Base-by-base conservation (phyloP, 37 sponge, comb jelly and placozoan genomes). In the Geodia barretti region DNA sequence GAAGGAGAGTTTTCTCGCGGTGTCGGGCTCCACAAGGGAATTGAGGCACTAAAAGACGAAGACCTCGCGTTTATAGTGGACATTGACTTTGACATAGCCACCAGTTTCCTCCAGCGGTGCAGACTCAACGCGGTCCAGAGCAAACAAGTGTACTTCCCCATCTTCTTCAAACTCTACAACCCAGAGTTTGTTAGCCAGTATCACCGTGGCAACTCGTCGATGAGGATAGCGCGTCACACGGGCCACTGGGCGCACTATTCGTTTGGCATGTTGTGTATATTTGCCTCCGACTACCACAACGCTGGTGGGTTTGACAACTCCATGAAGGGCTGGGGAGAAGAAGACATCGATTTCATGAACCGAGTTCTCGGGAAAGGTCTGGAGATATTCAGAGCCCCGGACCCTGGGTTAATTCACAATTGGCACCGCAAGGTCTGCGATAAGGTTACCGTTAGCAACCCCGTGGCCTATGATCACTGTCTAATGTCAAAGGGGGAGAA, bases 211-310 rank as follows among this genome's bases (percentile, higher is more conserved):
- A 87, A 87, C 75, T 24, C 54, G 54, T 43, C 72, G n/a, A 5
- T 73, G 25, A 29, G 76, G 21, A 69, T 87, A 0, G 34, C 83
- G n/a, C 74, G 89, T 17, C 77, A 88, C 66, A 47, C 54, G 4
- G 94, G 94, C n/a, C 90, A 89, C 83, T 93, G 94, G 94, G 90
- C 90, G 0, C 84, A 89, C 81, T 90, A 93, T 40, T 89, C 90
- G 11, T 93, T 79, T 42, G 90, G 90, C 4, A 86, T 90, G 84
- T 74, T 93, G 36, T 93, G 94, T 60, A 62, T 93, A 11, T 93
- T 89, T 54, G 82, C 86, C 26, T n/a, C 61, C 1, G 94, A 93
- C 65, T 93, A 93, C 40, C 71, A 68, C 2, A 72, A 64, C 39
- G 28, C 72, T 1, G 79, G 79, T 0, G 89, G 89, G 0, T 89